Percentiles rank a stretch among this genome's conserved stretches.
Conservation (phyloP, 2,888 invertebrate species). For the Latrodectus hesperus region DNA sequence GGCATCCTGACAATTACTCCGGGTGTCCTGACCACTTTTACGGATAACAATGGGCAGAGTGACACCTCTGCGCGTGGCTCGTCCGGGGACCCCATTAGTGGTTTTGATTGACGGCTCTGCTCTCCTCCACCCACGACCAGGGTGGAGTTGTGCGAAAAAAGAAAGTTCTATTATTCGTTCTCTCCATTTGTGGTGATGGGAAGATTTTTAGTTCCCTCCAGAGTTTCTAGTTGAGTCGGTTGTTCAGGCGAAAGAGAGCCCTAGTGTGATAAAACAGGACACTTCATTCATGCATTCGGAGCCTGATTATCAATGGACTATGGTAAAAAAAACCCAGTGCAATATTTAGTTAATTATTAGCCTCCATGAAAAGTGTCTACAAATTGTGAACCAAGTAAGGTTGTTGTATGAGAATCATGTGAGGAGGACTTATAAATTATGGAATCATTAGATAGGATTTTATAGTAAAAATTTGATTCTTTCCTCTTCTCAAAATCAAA, state of each 20-base stretch:
- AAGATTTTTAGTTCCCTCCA: constrained; percentile 25
- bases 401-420: too few relatives aligned
- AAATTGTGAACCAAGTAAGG: too few relatives aligned
- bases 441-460: too few relatives aligned
- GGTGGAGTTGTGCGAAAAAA: not conserved
- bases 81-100: constrained; percentile 64
- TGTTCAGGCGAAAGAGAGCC: not conserved
- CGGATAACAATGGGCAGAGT: constrained; percentile 57
- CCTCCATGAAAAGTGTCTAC: too few relatives aligned
- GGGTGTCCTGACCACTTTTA: constrained; percentile 60
- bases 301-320: too few relatives aligned
- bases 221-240: not conserved
- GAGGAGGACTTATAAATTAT: too few relatives aligned
- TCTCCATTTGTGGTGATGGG: constrained; percentile 60
- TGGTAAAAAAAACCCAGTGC: too few relatives aligned
- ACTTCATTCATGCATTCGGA: too few relatives aligned
- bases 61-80: constrained; percentile 61
- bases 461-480: too few relatives aligned
- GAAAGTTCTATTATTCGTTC: constrained; percentile 55
- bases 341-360: too few relatives aligned
- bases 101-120: constrained; percentile 54
- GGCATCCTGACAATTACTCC: constrained; percentile 59
- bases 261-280: too few relatives aligned
- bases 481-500: too few relatives aligned
- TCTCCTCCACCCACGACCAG: not conserved